Percentiles rank a stretch among this genome's conserved stretches.
These are phyloP conservation scores for Genyomyrus donnyi DNA, from an alignment of 2,113 vertebrate genomes.

Conservation along the genomic window DNA sequence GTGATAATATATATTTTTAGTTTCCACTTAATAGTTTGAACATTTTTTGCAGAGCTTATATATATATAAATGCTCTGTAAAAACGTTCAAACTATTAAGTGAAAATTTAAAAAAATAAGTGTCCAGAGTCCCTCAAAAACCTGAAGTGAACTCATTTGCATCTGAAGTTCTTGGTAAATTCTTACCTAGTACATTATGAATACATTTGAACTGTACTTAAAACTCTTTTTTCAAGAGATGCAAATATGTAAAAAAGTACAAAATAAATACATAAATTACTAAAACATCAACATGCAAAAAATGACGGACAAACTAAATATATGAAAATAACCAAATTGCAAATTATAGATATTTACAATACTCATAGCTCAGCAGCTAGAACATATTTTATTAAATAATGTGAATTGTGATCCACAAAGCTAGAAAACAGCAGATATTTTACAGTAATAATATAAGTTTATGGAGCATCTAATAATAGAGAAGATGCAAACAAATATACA, in stretches of 20 bases:
- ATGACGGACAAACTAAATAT: neutral
- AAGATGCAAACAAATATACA: neutral
- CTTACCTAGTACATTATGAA: neutral
- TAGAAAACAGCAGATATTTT: neutral
- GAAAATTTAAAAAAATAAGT: neutral
- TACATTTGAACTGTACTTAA: neutral
- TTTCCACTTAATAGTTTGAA: too few relatives aligned
- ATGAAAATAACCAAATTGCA: neutral
- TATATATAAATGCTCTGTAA: neutral
- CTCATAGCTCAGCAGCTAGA: neutral
- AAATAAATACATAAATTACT: neutral
- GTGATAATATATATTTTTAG: neutral
- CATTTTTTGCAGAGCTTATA: too few relatives aligned
- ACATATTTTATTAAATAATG: neutral
- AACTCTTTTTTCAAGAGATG: neutral
- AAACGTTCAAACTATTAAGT: neutral
- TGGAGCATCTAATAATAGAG: neutral
- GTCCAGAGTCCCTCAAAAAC: neutral
- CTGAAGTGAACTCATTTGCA: neutral
- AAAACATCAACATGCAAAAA: neutral
- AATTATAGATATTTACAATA: neutral
- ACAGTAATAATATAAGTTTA: neutral
- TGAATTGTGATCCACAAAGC: neutral
- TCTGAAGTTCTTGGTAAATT: neutral
- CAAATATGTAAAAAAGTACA: neutral